Evolutionary conservation across 1,140 invertebrate species (phyloP).

Genomic region (Zaprionus davidi): DNA sequence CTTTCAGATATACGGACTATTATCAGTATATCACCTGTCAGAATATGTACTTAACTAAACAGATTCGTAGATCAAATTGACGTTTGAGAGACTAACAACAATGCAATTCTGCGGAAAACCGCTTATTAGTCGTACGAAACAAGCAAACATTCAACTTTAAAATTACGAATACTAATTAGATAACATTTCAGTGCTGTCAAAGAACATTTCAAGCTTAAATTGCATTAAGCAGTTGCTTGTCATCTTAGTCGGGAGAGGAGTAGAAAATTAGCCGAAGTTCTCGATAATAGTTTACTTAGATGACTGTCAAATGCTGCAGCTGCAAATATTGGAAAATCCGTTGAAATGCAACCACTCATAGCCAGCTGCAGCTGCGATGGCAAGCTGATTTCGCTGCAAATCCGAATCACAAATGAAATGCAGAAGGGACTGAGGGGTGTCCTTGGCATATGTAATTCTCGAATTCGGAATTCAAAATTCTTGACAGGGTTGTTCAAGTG

Average conservation of each 20-base stretch:
- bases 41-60: no score
- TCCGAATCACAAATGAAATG: constrained; percentile 7
- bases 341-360: background rate
- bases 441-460: constrained; percentile 2
- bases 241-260: background rate
- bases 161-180: background rate
- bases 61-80: no score
- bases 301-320: background rate
- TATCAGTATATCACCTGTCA: no score
- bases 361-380: background rate
- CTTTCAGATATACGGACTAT: no score
- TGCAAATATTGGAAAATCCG: constrained; percentile 9
- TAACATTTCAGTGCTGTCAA: background rate
- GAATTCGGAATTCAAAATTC: constrained; percentile 37
- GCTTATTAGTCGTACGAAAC: background rate
- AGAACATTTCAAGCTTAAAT: background rate
- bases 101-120: no score
- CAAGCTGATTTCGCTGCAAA: background rate
- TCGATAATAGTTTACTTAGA: background rate
- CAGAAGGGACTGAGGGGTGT: background rate
- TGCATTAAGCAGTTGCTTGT: background rate
- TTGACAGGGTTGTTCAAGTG: constrained; percentile 23
- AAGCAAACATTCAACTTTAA: background rate
- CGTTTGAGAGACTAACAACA: no score
- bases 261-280: constrained; percentile 1